phyloP scores from a whole-genome alignment of 2,113 vertebrate genomes.

The Pavo muticus region DNA sequence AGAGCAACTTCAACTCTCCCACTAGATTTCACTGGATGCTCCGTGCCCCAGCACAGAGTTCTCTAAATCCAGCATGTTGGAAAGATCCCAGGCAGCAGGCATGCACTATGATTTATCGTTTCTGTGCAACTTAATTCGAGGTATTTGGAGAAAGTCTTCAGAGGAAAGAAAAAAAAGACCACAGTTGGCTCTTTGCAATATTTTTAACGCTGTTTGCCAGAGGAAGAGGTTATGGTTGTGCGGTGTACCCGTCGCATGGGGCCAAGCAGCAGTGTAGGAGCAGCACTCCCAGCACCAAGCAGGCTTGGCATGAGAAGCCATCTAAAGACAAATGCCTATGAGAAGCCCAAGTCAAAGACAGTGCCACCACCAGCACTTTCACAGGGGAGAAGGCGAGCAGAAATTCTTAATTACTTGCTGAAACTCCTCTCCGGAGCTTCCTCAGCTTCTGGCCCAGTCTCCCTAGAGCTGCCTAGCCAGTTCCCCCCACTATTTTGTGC shows the following conservation, averaged over 20 bases:
- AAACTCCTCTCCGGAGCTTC: not conserved
- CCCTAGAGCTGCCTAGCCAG: not conserved
- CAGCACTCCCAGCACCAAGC: not conserved
- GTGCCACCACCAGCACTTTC: not conserved
- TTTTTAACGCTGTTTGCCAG: not conserved
- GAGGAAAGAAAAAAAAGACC: not conserved
- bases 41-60: not conserved
- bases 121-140: not conserved
- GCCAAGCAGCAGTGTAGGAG: not conserved
- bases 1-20: not conserved
- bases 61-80: not conserved
- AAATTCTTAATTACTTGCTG: not conserved
- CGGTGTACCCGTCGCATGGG: rapidly evolving
- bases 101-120: not conserved
- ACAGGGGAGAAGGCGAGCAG: not conserved
- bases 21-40: rapidly evolving
- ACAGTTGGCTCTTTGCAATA: not conserved
- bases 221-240: slow-evolving; percentile 23
- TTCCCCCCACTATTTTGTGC: not conserved
- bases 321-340: not conserved
- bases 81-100: not conserved
- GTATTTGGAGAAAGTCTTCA: slow-evolving; percentile 21
- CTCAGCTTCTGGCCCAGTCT: not conserved
- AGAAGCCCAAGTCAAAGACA: not conserved
- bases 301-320: not conserved